Conservation (phyloP, 2,797 vertebrate genomes). For the Neostethus bicornis region DNA sequence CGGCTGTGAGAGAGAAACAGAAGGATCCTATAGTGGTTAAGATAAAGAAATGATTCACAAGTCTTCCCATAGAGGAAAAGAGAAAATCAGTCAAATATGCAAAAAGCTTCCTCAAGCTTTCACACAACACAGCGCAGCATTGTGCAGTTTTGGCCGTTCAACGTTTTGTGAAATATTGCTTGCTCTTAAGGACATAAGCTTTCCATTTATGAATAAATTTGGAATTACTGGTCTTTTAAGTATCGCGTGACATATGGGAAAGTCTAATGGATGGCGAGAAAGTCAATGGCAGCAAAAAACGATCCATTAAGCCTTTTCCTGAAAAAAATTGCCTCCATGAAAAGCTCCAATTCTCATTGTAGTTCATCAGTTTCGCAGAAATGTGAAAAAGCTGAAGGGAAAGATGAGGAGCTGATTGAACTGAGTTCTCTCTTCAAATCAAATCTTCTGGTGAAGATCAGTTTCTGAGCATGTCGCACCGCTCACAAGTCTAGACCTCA, state of each 20-base stretch:
- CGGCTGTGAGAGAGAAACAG: conserved; percentile 39
- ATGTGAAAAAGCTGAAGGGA: conserved; percentile 49
- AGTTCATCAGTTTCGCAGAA: conserved; percentile 30
- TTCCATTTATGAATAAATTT: conserved; percentile 43
- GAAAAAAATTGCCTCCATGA: conserved; percentile 17
- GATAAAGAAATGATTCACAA: conserved; percentile 69
- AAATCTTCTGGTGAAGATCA: too few relatives aligned
- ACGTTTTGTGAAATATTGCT: conserved; percentile 44
- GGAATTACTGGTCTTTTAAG: conserved; percentile 22
- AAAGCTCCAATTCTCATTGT: conserved; percentile 18
- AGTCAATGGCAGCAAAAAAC: conserved; percentile 3
- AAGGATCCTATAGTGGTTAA: conserved; percentile 39
- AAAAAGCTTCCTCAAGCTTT: conserved; percentile 43
- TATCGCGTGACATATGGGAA: conserved; percentile 1
- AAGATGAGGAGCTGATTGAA: background rate
- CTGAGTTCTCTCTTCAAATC: too few relatives aligned
- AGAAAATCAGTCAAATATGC: conserved; percentile 63
- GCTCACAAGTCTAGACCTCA: too few relatives aligned
- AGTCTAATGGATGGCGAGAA: background rate
- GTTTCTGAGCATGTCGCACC: too few relatives aligned
- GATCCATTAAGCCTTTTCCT: conserved; percentile 12
- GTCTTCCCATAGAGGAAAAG: conserved; percentile 20
- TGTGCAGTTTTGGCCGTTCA: conserved; percentile 62
- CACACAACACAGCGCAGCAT: conserved; percentile 54
- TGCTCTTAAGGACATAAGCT: conserved; percentile 40